phyloP scores from a whole-genome alignment of 2,113 vertebrate species.

The rat (Rattus norvegicus) region DNA sequence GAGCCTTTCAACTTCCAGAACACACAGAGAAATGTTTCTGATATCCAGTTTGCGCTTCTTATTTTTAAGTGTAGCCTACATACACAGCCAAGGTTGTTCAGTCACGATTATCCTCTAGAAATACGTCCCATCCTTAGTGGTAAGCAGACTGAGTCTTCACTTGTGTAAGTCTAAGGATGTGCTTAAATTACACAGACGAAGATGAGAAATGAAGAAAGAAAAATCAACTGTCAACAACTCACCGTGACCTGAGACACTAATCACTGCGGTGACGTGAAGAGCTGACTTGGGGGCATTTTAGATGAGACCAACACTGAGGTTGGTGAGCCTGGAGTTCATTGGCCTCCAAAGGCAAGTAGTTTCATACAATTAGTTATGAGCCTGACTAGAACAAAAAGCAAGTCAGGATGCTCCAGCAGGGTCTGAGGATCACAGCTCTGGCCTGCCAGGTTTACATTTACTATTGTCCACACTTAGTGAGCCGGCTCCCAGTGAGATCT shows the following conservation, averaged over 20 bases:
- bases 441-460: background rate
- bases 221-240: background rate
- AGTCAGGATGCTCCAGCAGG: background rate
- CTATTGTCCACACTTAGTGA: background rate
- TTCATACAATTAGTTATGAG: background rate
- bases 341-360: background rate
- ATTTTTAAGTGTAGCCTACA: background rate
- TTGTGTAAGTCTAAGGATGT: constrained; percentile 40
- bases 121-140: background rate
- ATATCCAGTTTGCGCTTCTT: background rate
- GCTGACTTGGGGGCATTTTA: background rate
- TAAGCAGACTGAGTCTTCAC: background rate
- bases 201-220: background rate
- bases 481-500: background rate
- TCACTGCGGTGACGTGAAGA: background rate
- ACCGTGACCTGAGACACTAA: background rate
- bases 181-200: background rate
- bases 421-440: background rate
- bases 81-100: background rate
- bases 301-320: background rate
- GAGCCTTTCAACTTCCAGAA: background rate
- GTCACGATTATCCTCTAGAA: background rate
- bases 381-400: background rate
- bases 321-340: background rate
- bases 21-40: background rate